Evolutionary conservation across 2,113 vertebrate genomes (phyloP).

Genomic region (Zootoca vivipara): DNA sequence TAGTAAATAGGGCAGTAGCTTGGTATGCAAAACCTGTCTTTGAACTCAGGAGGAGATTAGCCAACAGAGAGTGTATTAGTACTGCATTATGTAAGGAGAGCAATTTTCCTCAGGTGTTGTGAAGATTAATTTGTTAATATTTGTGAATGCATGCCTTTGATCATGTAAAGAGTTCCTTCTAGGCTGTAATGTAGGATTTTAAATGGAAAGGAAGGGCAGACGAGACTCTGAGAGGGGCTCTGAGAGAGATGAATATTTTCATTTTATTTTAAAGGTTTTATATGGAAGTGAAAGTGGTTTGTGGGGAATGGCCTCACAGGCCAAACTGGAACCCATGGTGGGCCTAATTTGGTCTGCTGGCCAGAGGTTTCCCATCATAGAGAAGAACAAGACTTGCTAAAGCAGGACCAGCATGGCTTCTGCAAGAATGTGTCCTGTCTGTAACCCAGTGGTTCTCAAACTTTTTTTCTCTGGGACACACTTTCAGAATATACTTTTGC

Average conservation of each 20-base stretch:
- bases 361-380: too few relatives aligned
- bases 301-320: too few relatives aligned
- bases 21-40: conserved; percentile 6
- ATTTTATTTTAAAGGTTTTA: background rate
- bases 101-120: conserved; percentile 5
- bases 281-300: too few relatives aligned
- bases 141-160: conserved; percentile 14
- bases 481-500: too few relatives aligned
- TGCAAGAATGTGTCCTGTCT: too few relatives aligned
- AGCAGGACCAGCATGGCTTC: too few relatives aligned
- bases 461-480: too few relatives aligned
- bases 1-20: background rate
- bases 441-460: too few relatives aligned
- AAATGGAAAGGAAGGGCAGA: background rate
- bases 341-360: too few relatives aligned
- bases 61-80: background rate
- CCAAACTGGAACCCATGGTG: too few relatives aligned
- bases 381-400: too few relatives aligned
- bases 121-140: conserved; percentile 26
- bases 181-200: background rate
- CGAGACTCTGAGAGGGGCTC: background rate
- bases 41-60: conserved; percentile 15
- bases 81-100: background rate
- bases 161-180: background rate
- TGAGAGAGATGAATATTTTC: background rate